Base-by-base conservation (phyloP, 2,888 invertebrate genomes). In the Plagodis pulveraria region DNA sequence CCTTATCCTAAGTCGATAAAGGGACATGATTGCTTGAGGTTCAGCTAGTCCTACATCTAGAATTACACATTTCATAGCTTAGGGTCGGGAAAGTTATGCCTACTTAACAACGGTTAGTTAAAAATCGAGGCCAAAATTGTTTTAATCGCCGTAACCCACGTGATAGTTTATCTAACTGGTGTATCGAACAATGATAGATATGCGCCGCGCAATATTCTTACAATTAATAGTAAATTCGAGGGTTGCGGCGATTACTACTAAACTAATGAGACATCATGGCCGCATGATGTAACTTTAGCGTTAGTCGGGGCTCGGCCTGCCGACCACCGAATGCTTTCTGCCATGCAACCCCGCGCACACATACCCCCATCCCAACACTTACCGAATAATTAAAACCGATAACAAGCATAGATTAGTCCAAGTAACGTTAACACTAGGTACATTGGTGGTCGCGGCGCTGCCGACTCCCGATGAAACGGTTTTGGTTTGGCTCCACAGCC, bases 51-150 rank as follows among this genome's bases (percentile, higher is more conserved):
- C 64, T 61, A 71, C 58, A 62, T 73, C 71, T 86, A 86, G 74
- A 87, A 88, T 91, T 89, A 88, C 90, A 91, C 91, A 91, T 90
- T 91, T 90, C 90, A 89, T 80, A 87, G 90, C 76, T 83, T 78
- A 86, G 91, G 90, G 89, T 89, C 89, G 69, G 72, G 76, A 67
- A 69, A 76, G 50, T 72, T 72, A 76, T 67, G 67, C 72, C 57
- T 77, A 76, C 73, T 73, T 69, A 56, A 53, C 49, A 69, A 74
- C 75, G 76, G 75, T 76, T 72, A 69, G 74, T 85, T 87, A 80
- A 88, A 91, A 91, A 91, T 91, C 91, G 91, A 91, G 91, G 91
- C 91, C 91, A 90, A 78, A 77, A 45, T 76, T 67, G 71, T 73
- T 62, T 65, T 74, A 82, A 84, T 65, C 63, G 68, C 65, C 65